Conservation (phyloP, 2,888 invertebrate species). For the Ceraclea dissimilis region DNA sequence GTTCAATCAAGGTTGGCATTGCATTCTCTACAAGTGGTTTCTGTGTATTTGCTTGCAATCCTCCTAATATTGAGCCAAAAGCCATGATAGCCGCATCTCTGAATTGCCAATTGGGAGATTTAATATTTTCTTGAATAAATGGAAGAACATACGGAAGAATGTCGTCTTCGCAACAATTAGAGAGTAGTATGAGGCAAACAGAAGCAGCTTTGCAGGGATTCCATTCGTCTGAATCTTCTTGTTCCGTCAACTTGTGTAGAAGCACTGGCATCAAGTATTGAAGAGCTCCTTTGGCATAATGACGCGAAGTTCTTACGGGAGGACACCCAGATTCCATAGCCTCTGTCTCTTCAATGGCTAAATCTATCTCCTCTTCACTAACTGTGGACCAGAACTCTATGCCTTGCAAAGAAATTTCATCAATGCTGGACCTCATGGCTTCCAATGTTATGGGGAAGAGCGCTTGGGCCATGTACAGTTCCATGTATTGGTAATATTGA, state of each 20-base stretch:
- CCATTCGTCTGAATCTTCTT: slow-evolving; percentile 98
- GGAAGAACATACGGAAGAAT: slow-evolving; percentile 94
- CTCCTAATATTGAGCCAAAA: slow-evolving; percentile 90
- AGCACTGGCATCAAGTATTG: slow-evolving; percentile 92
- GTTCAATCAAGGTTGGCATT: slow-evolving; percentile 88
- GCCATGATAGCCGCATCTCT: slow-evolving; percentile 98
- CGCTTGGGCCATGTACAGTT: slow-evolving; percentile 97
- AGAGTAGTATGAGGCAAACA: slow-evolving; percentile 95
- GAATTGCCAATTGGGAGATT: slow-evolving; percentile 84
- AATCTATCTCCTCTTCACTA: slow-evolving; percentile 97
- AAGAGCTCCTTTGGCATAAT: slow-evolving; percentile 97
- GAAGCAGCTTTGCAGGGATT: slow-evolving; percentile 99
- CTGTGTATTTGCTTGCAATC: slow-evolving; percentile 77
- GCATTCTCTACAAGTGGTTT: slow-evolving; percentile 94
- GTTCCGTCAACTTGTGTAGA: slow-evolving; percentile 89
- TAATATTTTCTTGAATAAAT: slow-evolving; percentile 92
- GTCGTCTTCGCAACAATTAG: slow-evolving; percentile 95
- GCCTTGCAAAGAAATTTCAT: slow-evolving; percentile 94
- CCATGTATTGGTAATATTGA: slow-evolving; percentile 98
- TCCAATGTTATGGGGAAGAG: slow-evolving; percentile 96
- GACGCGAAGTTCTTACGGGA: slow-evolving; percentile 86
- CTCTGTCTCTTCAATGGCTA: slow-evolving; percentile 89
- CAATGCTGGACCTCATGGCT: slow-evolving; percentile 95
- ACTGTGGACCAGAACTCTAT: slow-evolving; percentile 99
- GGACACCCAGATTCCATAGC: slow-evolving; percentile 85